Base-by-base conservation (phyloP, 2,888 invertebrate genomes). In the Dysmachus trigonus region DNA sequence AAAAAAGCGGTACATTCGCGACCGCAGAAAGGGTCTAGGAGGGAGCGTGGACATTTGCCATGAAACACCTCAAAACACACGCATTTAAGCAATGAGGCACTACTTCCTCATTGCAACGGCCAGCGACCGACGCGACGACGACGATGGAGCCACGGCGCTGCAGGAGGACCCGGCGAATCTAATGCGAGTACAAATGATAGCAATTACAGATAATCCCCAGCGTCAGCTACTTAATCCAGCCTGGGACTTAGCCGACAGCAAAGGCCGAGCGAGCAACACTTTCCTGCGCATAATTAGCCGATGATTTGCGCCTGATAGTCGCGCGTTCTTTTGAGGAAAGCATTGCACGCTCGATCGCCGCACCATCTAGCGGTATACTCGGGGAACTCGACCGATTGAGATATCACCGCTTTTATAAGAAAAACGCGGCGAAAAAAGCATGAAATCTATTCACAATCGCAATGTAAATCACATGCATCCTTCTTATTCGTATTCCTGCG, bases 111-210 rank as follows among this genome's bases (percentile, higher is more conserved):
- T 77, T 35, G 38, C 38, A n/a, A n/a, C n/a, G n/a, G n/a, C n/a
- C n/a, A n/a, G 31, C 74, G 15, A 74, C 2, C 30, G 73, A 33
- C 33, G 31, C 31, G 10, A 18, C 7, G 33, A 13, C n/a, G 7
- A 7, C 18, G 33, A 73, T n/a, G 18, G 35, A 30, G n/a, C 31
- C 27, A 13, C n/a, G n/a, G 38, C 51, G 33, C 79, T n/a, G 13
- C 51, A 51, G 76, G 72, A 62, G 38, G 62, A 82, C 4, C 33
- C 33, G 8, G 35, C 53, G 62, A 35, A 82, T 82, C 82, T 71
- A 82, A 82, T 62, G 47, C 47, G 47, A 47, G 18, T 47, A 82
- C 82, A 82, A 82, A 82, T 82, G 82, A 82, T 82, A 82, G 82
- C 82, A 82, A 53, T 82, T 82, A 82, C 53, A 62, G 82, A 82